Conservation (phyloP, 1,140 invertebrate genomes). For the Drosophila athabasca region DNA sequence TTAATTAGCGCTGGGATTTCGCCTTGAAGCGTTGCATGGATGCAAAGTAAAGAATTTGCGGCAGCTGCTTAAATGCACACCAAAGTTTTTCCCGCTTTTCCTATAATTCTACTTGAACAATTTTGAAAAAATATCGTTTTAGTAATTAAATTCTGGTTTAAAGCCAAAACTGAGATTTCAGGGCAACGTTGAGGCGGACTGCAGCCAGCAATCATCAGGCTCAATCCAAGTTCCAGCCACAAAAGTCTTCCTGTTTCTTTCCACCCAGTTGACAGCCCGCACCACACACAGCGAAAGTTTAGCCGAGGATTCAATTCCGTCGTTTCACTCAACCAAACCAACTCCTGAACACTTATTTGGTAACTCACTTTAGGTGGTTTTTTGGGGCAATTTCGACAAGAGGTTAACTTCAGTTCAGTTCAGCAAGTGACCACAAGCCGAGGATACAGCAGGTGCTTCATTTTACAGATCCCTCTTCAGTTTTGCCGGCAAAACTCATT, state of each 20-base stretch:
- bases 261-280: no score
- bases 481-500: slow-evolving; percentile 45
- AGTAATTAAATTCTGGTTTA: no score
- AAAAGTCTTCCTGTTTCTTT: not conserved
- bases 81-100: no score
- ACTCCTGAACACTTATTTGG: slow-evolving; percentile 2
- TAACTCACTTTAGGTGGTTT: not conserved
- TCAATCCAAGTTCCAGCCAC: slow-evolving; percentile 34
- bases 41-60: no score
- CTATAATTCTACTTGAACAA: no score
- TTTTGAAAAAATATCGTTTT: no score
- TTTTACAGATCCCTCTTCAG: slow-evolving; percentile 19
- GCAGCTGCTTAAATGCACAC: no score
- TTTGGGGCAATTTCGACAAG: not conserved
- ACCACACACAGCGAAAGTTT: slow-evolving; percentile 28
- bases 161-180: no score
- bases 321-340: slow-evolving; percentile 4
- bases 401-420: slow-evolving; percentile 5
- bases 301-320: slow-evolving; percentile 24
- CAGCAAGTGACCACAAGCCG: slow-evolving; percentile 24
- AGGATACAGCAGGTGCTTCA: slow-evolving; percentile 27
- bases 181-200: no score
- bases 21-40: not conserved
- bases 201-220: slow-evolving; percentile 16
- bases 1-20: not conserved